A percentile compares a stretch with the other conserved stretches of the same genome.
These are phyloP conservation scores for Tamias sibiricus DNA, from an alignment of 2,113 vertebrate species.

Conservation along the genomic window DNA sequence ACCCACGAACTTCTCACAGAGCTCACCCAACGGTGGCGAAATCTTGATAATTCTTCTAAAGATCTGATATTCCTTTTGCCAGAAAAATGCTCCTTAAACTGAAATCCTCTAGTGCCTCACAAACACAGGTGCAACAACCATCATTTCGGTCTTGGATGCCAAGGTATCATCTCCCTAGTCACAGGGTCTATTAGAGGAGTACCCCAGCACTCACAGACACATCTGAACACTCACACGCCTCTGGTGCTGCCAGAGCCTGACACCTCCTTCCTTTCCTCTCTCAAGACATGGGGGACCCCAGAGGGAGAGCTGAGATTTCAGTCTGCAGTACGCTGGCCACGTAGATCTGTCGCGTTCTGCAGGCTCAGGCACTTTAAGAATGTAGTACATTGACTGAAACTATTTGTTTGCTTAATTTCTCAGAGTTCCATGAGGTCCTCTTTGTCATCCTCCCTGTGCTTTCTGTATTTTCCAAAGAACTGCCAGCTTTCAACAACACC, in stretches of 20 bases:
- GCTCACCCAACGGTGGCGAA: conserved; percentile 32
- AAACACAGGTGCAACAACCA: conserved; percentile 75
- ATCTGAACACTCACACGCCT: background rate
- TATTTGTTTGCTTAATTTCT: conserved; percentile 85
- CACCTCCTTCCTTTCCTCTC: background rate
- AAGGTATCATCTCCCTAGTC: conserved; percentile 49
- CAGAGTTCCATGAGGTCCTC: conserved; percentile 88
- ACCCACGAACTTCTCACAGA: conserved; percentile 47
- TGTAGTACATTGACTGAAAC: conserved; percentile 72
- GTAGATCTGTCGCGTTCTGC: conserved; percentile 61
- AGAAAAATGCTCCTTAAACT: conserved; percentile 56
- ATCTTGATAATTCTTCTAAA: conserved; percentile 56
- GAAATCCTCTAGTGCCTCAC: conserved; percentile 68
- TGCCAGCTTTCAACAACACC: conserved; percentile 89
- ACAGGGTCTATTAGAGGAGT: background rate
- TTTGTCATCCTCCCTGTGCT: conserved; percentile 88
- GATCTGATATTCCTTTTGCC: conserved; percentile 64
- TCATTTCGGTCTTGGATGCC: conserved; percentile 45
- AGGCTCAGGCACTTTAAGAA: conserved; percentile 63
- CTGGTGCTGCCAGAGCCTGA: background rate
- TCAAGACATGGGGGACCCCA: rapidly evolving
- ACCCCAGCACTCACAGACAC: background rate
- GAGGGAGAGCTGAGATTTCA: background rate
- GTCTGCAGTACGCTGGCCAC: background rate
- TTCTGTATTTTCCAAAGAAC: conserved; percentile 88